These are phyloP conservation scores for Acrocephalus scirpaceus DNA, from an alignment of 2,797 vertebrate species.

Conservation along the genomic window DNA sequence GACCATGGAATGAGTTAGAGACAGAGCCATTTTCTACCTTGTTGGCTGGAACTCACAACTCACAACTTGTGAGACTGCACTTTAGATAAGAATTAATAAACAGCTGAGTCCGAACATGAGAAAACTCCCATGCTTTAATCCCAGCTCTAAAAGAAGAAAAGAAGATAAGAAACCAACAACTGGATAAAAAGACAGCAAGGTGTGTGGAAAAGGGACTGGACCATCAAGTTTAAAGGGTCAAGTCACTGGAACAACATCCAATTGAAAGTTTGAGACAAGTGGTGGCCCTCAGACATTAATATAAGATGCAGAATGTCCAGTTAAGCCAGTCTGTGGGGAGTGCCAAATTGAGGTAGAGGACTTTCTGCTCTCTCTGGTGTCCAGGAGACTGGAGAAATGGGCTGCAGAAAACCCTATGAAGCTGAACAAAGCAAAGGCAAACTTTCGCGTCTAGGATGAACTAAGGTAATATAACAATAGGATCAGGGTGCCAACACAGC, in stretches of 20 bases:
- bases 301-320: not conserved
- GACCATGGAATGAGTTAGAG: too few species aligned
- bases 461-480: not conserved
- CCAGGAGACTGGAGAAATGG: not conserved
- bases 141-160: too few species aligned
- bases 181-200: not conserved
- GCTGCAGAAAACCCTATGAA: not conserved
- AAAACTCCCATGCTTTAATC: too few species aligned
- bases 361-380: not conserved
- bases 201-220: not conserved
- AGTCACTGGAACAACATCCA: not conserved
- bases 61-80: too few species aligned
- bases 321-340: not conserved
- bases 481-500: not conserved
- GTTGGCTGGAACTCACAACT: too few species aligned
- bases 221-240: not conserved
- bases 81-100: too few species aligned
- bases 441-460: not conserved
- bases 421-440: not conserved
- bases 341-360: not conserved
- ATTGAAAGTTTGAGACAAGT: fast-evolving
- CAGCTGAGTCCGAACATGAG: too few species aligned
- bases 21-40: too few species aligned
- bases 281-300: not conserved
- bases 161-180: too few species aligned